Evolutionary conservation across 2,113 vertebrate species (phyloP).

Genomic region (Lanius ludovicianus): DNA sequence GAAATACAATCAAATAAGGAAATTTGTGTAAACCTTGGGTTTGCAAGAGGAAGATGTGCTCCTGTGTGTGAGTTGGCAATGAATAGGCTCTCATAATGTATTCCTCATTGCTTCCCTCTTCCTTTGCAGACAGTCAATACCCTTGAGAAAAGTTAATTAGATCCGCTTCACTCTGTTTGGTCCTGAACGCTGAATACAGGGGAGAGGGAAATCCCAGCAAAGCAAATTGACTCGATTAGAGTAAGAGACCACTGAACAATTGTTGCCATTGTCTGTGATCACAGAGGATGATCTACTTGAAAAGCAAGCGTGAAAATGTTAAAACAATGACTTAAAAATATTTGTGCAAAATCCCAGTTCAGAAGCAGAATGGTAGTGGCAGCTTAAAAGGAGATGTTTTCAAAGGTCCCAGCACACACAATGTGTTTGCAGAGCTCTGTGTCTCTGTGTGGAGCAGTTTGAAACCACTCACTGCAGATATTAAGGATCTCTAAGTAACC

Average conservation of each 20-base stretch:
- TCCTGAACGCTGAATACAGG: conserved; percentile 22
- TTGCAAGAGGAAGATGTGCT: conserved; percentile 32
- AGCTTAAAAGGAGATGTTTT: neutral
- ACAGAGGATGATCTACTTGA: conserved; percentile 36
- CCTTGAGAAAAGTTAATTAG: conserved; percentile 67
- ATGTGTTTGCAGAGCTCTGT: neutral
- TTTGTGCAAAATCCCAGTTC: neutral
- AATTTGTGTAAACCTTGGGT: neutral
- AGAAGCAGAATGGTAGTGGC: neutral
- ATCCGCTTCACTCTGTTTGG: conserved; percentile 59
- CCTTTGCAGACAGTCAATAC: conserved; percentile 60
- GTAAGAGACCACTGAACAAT: conserved; percentile 8
- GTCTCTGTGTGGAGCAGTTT: neutral
- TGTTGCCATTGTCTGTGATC: neutral
- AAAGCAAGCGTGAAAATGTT: neutral
- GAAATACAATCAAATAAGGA: conserved; percentile 45
- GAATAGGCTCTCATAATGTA: conserved; percentile 26
- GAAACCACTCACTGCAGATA: neutral
- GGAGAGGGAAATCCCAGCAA: conserved; percentile 61
- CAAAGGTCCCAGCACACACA: neutral
- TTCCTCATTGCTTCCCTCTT: conserved; percentile 53
- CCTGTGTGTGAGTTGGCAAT: neutral
- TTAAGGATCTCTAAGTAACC: neutral
- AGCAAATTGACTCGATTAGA: conserved; percentile 52
- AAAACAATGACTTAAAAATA: conserved; percentile 18